Evolutionary conservation across 1,140 invertebrate genomes (phyloP).

Genomic region (Anastrepha obliqua): DNA sequence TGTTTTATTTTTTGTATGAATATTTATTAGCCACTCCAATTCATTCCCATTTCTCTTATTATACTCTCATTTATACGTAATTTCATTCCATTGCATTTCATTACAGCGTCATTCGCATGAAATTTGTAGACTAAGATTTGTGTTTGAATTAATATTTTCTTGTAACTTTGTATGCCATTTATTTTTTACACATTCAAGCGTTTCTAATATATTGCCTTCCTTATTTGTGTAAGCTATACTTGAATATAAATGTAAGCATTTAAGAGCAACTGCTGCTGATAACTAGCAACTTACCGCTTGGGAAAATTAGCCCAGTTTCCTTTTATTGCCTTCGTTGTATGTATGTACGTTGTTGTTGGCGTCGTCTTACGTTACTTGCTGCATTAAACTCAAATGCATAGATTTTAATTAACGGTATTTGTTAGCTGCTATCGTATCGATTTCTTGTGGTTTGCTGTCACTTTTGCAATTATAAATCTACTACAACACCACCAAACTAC

Average conservation of each 20-base stretch:
- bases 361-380: constrained; percentile 4
- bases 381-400: constrained; percentile 28
- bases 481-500: neutral
- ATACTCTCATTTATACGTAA: too few relatives aligned
- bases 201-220: neutral
- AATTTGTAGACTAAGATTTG: too few relatives aligned
- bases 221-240: neutral
- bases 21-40: too few relatives aligned
- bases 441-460: constrained; percentile 47
- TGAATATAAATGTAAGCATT: neutral
- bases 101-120: too few relatives aligned
- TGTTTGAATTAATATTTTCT: too few relatives aligned
- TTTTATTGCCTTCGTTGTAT: neutral
- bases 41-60: too few relatives aligned
- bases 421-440: neutral
- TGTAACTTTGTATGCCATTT: neutral
- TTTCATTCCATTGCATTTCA: too few relatives aligned
- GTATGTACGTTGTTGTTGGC: neutral
- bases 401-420: constrained; percentile 44
- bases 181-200: neutral
- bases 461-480: constrained; percentile 44
- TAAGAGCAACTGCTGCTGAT: neutral
- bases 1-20: too few relatives aligned
- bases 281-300: constrained; percentile 26
- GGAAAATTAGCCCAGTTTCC: constrained; percentile 27